A percentile compares a stretch with the other conserved stretches of the same genome.
These are phyloP conservation scores for Vidua chalybeata DNA, from an alignment of 2,113 vertebrate species.

Conservation along the genomic window DNA sequence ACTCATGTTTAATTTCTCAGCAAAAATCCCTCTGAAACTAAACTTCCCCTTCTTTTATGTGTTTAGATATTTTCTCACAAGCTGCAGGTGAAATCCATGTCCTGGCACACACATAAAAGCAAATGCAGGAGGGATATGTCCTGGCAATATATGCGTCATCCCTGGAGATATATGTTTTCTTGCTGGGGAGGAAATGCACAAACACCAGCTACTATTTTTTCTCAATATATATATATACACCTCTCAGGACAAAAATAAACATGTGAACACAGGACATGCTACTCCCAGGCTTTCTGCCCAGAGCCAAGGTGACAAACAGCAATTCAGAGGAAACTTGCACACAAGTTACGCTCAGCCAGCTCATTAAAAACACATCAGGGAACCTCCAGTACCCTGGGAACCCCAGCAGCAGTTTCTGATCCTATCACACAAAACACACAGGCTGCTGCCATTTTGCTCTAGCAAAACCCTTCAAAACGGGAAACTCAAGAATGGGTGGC, in stretches of 20 bases:
- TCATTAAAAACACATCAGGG: background rate
- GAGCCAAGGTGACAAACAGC: background rate
- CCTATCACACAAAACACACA: fast-evolving
- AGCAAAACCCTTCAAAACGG: background rate
- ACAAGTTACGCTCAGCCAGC: background rate
- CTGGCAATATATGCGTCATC: background rate
- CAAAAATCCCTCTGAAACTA: conserved; percentile 5
- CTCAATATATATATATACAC: background rate
- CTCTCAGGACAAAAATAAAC: background rate
- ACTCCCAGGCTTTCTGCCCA: background rate
- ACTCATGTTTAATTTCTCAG: background rate
- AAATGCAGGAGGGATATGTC: background rate
- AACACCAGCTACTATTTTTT: background rate
- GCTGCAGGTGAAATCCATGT: background rate
- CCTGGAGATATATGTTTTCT: background rate
- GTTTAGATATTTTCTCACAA: background rate
- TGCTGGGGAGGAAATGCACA: background rate
- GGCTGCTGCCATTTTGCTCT: background rate
- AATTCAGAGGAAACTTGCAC: background rate
- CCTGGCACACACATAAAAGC: background rate
- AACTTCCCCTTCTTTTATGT: background rate
- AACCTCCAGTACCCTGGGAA: background rate
- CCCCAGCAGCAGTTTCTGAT: background rate
- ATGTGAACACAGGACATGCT: background rate
- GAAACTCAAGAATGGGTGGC: background rate